These are phyloP conservation scores for Anniella stebbinsi DNA, from an alignment of 2,797 vertebrate genomes.

Conservation along the genomic window DNA sequence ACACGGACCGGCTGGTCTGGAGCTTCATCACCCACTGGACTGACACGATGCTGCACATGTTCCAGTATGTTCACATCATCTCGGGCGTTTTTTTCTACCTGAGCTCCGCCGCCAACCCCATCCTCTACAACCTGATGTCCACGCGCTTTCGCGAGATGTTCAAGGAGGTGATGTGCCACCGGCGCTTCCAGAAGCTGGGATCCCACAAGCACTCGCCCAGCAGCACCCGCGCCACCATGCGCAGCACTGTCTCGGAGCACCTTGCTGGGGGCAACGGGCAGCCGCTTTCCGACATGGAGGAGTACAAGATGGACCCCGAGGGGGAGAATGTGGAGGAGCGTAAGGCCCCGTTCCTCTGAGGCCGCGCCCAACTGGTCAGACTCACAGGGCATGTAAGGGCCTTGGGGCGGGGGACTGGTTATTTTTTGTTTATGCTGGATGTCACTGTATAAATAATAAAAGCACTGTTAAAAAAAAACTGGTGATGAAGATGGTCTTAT, in stretches of 20 bases:
- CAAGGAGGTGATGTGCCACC: constrained; percentile 88
- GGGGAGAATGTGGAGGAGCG: constrained; percentile 52
- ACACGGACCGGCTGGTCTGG: constrained; percentile 94
- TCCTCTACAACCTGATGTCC: constrained; percentile 97
- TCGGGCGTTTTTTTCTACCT: constrained; percentile 95
- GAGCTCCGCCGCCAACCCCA: constrained; percentile 90
- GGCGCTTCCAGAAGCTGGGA: neutral
- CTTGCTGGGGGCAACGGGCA: constrained; percentile 69
- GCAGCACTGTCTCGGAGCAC: constrained; percentile 86
- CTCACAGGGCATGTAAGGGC: neutral
- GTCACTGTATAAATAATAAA: neutral
- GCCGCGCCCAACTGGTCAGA: neutral
- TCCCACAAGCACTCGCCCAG: constrained; percentile 81
- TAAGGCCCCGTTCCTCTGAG: constrained; percentile 32
- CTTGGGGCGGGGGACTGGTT: no score
- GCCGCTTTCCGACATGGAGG: constrained; percentile 63
- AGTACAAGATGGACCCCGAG: constrained; percentile 63
- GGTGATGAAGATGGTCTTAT: neutral
- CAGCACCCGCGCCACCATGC: constrained; percentile 83
- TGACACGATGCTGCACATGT: constrained; percentile 79
- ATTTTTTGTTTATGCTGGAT: neutral
- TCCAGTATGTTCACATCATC: constrained; percentile 87
- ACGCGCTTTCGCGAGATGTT: constrained; percentile 94
- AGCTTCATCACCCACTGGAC: constrained; percentile 88
- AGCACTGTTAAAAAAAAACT: accelerated